Evolutionary conservation across 1,140 invertebrate genomes (phyloP).

Genomic region (Grapholita molesta): DNA sequence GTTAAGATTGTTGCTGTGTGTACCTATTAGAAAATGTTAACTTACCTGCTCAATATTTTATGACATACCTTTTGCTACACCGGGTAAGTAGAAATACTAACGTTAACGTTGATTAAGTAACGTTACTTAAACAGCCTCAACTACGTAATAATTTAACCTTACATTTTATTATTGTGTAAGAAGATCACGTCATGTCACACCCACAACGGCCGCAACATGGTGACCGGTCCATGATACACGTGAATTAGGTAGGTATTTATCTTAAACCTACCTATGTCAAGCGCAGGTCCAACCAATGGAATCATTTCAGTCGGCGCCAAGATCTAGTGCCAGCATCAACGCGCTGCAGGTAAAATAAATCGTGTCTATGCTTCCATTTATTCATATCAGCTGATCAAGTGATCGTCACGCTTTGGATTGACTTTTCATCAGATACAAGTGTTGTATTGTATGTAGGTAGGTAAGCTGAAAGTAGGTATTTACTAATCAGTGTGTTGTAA

Average conservation of each 20-base stretch:
- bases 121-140: background rate
- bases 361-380: background rate
- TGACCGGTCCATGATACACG: conserved; percentile 11
- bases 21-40: too few relatives aligned
- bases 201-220: conserved; percentile 6
- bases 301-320: conserved; percentile 13
- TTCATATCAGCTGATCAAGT: background rate
- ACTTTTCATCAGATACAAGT: background rate
- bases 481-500: background rate
- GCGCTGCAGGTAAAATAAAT: conserved; percentile 6
- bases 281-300: background rate
- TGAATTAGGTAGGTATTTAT: conserved; percentile 4
- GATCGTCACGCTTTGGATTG: background rate
- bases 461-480: background rate
- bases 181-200: conserved; percentile 1
- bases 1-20: too few relatives aligned
- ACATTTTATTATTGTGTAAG: background rate
- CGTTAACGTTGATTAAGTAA: too few relatives aligned
- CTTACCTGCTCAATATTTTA: too few relatives aligned
- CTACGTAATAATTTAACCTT: conserved; percentile 6
- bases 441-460: background rate
- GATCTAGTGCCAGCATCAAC: background rate
- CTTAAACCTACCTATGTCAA: conserved; percentile 4
- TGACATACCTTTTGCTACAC: too few relatives aligned
- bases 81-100: too few relatives aligned